Evolutionary conservation across 2,888 invertebrate species (phyloP), one percentile per base, ranked within the genome.

Genomic region (Agonopterix arenella): DNA sequence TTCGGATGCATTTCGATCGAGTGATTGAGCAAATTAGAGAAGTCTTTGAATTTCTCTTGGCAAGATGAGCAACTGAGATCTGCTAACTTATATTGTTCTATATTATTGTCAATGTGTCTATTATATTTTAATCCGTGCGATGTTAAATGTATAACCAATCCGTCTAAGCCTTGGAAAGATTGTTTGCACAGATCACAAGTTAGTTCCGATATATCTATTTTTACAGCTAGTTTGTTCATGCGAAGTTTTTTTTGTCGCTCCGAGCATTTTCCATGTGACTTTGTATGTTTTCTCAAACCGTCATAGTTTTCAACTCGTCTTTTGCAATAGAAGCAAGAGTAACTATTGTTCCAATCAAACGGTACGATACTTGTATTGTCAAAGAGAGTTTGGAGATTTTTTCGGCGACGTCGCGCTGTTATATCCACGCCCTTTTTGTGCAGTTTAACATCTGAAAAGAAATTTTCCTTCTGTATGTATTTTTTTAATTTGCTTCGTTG

Each of bases 241-340:
- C 40, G 40, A 13, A 13, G 8, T 43, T 43, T 43, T 11, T 43
- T 43, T 4, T 11, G 11, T 7, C 10, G 0, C 43, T 43, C 13
- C 43, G 45, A 40, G 50, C 62, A 65, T 0, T 56, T 48, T 2
- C 64, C 69, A 47, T 73, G 73, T 0, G 60, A 57, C 51, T 62
- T 62, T 0, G 71, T 73, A 44, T 73, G 73, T 43, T 65, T 61
- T 47, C 58, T 62, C 18, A 73, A 53, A n/a, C 61, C 58, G 9
- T 53, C 49, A 41, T 61, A 61, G 11, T 56, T 52, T 0, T 56
- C 45, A 7, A 62, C 49, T 37, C 61, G 62, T 36, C 68, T 64
- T 3, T 67, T 68, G 48, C 75, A 75, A 54, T 68, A 73, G 56
- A 69, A 72, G 50, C 75, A 75, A 36, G 65, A 52, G 54, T 65